A percentile compares a stretch with the other conserved stretches of the same genome.
Conservation (phyloP, 1,140 invertebrate genomes). For the Eciton burchellii region DNA sequence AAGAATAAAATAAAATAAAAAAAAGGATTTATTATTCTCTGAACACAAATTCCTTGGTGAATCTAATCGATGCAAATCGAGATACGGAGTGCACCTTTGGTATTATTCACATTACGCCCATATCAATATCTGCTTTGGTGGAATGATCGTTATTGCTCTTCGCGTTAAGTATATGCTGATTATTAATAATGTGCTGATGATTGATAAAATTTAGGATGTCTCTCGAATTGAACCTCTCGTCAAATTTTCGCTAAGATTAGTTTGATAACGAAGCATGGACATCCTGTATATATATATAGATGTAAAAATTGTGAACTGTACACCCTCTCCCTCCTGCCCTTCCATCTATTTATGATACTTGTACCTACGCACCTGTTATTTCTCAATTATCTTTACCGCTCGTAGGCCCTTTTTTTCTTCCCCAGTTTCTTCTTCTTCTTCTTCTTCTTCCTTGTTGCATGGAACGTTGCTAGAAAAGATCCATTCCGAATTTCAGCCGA, state of each 20-base stretch:
- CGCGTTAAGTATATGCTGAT: conserved; percentile 30
- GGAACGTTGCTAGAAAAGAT: no score
- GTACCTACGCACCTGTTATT: neutral
- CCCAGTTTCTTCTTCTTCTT: neutral
- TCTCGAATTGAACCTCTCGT: conserved; percentile 35
- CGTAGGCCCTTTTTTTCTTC: neutral
- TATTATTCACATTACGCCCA: conserved; percentile 23
- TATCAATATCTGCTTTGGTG: conserved; percentile 50
- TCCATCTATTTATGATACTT: conserved; percentile 37
- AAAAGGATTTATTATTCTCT: neutral
- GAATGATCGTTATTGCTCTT: conserved; percentile 2
- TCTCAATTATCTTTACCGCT: neutral
- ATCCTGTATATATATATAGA: conserved; percentile 44
- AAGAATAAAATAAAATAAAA: conserved; percentile 2
- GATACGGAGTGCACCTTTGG: conserved; percentile 1
- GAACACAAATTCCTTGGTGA: neutral
- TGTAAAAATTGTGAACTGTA: conserved; percentile 55
- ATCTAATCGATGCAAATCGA: conserved; percentile 12
- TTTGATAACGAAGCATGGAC: neutral
- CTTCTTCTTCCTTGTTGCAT: neutral
- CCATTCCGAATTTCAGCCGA: neutral
- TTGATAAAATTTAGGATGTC: neutral
- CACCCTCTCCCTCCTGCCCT: neutral
- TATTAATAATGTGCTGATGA: no score
- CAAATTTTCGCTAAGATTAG: neutral